Evolutionary conservation across 37 sponge, comb jelly and placozoan species (phyloP).

Genomic region (Spongilla lacustris): DNA sequence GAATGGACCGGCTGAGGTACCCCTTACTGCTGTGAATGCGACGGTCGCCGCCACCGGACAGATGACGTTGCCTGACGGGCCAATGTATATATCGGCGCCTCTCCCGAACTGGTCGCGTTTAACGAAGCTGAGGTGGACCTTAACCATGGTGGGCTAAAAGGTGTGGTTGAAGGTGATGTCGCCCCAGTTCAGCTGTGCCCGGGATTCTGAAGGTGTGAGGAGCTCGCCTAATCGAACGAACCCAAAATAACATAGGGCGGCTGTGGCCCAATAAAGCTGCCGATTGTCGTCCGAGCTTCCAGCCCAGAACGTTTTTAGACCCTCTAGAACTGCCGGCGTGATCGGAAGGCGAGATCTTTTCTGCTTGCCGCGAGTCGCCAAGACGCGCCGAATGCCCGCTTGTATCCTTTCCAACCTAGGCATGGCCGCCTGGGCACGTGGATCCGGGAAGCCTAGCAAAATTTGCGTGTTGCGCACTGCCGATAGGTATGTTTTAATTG

Average conservation of each 20-base stretch:
- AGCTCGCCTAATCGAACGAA: constrained; percentile 28
- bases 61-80: not conserved
- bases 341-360: constrained; percentile 18
- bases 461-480: constrained; percentile 52
- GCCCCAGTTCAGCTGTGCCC: not conserved
- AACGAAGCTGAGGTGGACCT: constrained; percentile 5
- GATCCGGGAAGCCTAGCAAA: constrained; percentile 10
- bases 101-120: constrained; percentile 24
- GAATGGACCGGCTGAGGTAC: constrained; percentile 15
- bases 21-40: constrained; percentile 15
- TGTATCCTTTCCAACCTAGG: constrained; percentile 32
- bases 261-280: not conserved
- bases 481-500: constrained; percentile 44
- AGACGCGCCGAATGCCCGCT: constrained; percentile 5
- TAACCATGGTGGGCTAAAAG: not conserved
- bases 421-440: not conserved
- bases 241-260: constrained; percentile 11
- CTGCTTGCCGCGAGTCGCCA: not conserved
- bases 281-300: not conserved
- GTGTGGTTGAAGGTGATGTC: constrained; percentile 5
- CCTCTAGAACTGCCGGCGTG: constrained; percentile 13
- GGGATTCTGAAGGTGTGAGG: not conserved
- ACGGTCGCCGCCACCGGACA: constrained; percentile 39
- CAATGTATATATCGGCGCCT: constrained; percentile 20
- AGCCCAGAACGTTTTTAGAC: not conserved